Conservation (phyloP, 2,888 invertebrate species). For the Oxytorus armatus region DNA sequence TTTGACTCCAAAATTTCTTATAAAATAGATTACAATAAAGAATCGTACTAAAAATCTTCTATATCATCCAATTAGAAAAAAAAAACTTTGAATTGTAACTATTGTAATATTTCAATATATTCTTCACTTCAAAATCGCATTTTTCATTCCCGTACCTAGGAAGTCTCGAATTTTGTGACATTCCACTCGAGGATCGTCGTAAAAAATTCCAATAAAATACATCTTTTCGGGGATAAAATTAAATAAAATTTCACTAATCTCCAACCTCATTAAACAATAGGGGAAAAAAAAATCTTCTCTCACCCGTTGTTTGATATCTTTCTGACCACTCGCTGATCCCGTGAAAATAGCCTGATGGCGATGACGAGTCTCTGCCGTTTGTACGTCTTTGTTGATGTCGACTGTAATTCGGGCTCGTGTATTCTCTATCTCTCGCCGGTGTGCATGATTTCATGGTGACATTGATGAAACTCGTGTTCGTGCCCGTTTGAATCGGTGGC, state of each 20-base stretch:
- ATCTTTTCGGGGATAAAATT: too few relatives aligned
- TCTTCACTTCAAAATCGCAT: too few relatives aligned
- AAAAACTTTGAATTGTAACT: too few relatives aligned
- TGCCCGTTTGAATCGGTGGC: constrained; percentile 86
- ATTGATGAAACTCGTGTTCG: constrained; percentile 91
- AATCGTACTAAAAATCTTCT: too few relatives aligned
- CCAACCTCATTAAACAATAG: background rate
- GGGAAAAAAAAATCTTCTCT: background rate
- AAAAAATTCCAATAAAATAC: too few relatives aligned
- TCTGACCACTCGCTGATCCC: constrained; percentile 94
- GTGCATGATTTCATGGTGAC: constrained; percentile 89
- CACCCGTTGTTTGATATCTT: constrained; percentile 82
- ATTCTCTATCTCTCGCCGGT: constrained; percentile 72
- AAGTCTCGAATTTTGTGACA: too few relatives aligned
- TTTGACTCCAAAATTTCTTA: too few relatives aligned
- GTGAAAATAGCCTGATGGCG: constrained; percentile 87
- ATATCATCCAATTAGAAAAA: too few relatives aligned
- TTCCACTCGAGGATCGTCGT: too few relatives aligned
- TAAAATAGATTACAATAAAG: too few relatives aligned
- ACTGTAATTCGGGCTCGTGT: constrained; percentile 60
- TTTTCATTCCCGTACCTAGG: too few relatives aligned
- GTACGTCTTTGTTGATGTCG: constrained; percentile 81
- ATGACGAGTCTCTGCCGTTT: constrained; percentile 74
- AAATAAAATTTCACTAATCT: background rate
- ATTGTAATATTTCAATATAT: too few relatives aligned